phyloP scores from a whole-genome alignment of 2,113 vertebrate species.

The Lepisosteus osseus region DNA sequence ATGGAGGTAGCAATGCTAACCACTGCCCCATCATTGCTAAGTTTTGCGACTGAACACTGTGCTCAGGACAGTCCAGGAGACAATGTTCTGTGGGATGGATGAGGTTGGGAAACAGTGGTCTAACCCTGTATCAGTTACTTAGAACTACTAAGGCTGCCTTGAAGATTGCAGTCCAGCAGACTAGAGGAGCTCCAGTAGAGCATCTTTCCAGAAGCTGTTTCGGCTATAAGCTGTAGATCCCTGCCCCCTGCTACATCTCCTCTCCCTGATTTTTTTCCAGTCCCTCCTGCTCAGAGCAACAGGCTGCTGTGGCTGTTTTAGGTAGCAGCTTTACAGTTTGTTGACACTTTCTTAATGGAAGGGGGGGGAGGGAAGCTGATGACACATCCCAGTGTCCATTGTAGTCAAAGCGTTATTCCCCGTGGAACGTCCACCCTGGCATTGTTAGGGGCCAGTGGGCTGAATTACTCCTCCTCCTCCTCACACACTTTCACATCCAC shows the following conservation, averaged over 20 bases:
- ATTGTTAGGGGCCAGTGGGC: conserved; percentile 15
- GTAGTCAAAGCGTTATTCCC: neutral
- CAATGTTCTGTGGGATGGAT: too few relatives aligned
- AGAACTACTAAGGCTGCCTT: too few relatives aligned
- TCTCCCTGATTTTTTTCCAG: neutral
- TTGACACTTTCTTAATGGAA: conserved; percentile 21
- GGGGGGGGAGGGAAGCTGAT: conserved; percentile 13
- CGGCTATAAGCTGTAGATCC: neutral
- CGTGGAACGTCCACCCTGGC: conserved; percentile 15
- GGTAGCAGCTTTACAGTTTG: conserved; percentile 25
- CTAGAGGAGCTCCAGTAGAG: too few relatives aligned
- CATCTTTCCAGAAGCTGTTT: too few relatives aligned
- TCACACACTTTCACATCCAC: neutral
- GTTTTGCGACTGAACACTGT: too few relatives aligned
- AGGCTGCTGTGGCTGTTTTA: conserved; percentile 23
- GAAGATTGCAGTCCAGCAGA: too few relatives aligned
- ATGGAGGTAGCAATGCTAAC: too few relatives aligned
- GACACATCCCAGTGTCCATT: conserved; percentile 16
- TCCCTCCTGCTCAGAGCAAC: neutral
- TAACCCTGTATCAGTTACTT: too few relatives aligned
- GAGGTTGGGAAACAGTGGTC: too few relatives aligned
- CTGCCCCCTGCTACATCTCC: too few relatives aligned
- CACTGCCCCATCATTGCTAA: too few relatives aligned
- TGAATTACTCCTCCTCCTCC: conserved; percentile 7
- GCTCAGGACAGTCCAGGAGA: too few relatives aligned